Evolutionary conservation across 1,140 invertebrate genomes (phyloP).

Genomic region (Drosophila subobscura): DNA sequence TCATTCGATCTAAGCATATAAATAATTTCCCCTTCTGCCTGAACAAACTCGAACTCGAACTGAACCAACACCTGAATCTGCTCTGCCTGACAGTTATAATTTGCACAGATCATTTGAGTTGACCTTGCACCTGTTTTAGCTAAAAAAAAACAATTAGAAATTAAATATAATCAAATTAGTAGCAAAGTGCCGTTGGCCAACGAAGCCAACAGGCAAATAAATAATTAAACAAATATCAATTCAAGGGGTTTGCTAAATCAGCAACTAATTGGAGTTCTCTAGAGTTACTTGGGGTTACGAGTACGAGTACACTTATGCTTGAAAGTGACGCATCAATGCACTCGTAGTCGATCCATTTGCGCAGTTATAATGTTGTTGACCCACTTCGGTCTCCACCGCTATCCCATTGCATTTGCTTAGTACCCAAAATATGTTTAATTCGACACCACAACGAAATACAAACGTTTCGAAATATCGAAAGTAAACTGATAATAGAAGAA

Average conservation of each 20-base stretch:
- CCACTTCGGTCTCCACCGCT: constrained; percentile 58
- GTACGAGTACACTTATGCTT: background rate
- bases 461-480: constrained; percentile 39
- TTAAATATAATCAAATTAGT: constrained; percentile 15
- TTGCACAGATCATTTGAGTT: constrained; percentile 32
- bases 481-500: constrained; percentile 47
- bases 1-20: background rate
- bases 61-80: constrained; percentile 5
- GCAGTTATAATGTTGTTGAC: constrained; percentile 59
- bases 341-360: constrained; percentile 21
- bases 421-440: constrained; percentile 27
- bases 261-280: constrained; percentile 7
- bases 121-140: constrained; percentile 58
- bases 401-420: constrained; percentile 46
- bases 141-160: constrained; percentile 2
- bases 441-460: constrained; percentile 45
- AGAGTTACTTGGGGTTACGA: background rate
- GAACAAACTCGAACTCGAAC: constrained; percentile 35
- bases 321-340: constrained; percentile 48
- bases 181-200: constrained; percentile 8
- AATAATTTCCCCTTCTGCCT: constrained; percentile 9
- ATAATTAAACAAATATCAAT: constrained; percentile 37
- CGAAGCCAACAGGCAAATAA: constrained; percentile 31
- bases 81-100: constrained; percentile 19
- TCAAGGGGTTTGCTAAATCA: constrained; percentile 7